Conservation (phyloP, 2,888 invertebrate species). For the Nasonia oneida region DNA sequence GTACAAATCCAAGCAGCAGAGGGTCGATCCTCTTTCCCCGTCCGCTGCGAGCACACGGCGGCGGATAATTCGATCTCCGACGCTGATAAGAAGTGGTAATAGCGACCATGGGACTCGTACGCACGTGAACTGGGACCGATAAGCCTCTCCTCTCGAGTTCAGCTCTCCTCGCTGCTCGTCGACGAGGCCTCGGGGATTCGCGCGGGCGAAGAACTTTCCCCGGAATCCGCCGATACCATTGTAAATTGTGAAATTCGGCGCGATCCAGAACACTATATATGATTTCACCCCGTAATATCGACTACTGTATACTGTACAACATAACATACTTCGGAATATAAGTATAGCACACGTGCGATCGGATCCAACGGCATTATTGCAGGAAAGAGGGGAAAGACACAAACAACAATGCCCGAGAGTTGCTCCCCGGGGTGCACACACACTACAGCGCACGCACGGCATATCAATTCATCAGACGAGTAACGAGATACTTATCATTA, state of each 20-base stretch:
- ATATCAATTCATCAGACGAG: slow-evolving; percentile 70
- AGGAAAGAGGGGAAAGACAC: too few relatives aligned
- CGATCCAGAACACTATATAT: too few relatives aligned
- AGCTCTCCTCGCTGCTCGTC: not conserved
- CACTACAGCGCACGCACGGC: not conserved
- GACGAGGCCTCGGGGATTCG: slow-evolving; percentile 50
- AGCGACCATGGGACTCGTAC: slow-evolving; percentile 39
- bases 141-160: not conserved
- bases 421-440: not conserved
- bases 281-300: too few relatives aligned
- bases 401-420: too few relatives aligned
- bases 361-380: too few relatives aligned
- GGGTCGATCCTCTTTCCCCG: not conserved
- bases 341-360: too few relatives aligned
- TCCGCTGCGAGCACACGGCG: not conserved
- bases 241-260: slow-evolving; percentile 14
- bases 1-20: not conserved
- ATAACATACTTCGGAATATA: too few relatives aligned
- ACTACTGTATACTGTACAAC: too few relatives aligned
- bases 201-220: not conserved
- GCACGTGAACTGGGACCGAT: slow-evolving; percentile 11
- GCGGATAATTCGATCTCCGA: slow-evolving; percentile 23
- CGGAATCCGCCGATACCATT: slow-evolving; percentile 4
- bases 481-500: slow-evolving; percentile 76
- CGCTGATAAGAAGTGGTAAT: slow-evolving; percentile 42